Evolutionary conservation across 1,140 invertebrate genomes (phyloP).

Genomic region (Aphaenogaster ashmeadi): DNA sequence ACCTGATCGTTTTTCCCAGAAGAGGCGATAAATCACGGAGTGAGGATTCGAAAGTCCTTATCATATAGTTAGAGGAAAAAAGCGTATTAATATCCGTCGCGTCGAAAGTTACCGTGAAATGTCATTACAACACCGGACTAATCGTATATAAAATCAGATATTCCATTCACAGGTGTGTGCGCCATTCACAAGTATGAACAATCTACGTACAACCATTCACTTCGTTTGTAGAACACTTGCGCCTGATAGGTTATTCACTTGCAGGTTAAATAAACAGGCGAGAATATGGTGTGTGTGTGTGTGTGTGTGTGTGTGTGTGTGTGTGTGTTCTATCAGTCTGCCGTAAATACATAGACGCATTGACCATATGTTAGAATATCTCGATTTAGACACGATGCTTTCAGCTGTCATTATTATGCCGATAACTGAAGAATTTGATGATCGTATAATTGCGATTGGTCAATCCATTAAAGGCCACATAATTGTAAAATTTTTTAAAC

Average conservation of each 20-base stretch:
- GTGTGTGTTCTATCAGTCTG: constrained; percentile 12
- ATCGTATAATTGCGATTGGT: background rate
- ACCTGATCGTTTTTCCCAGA: background rate
- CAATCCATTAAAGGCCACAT: background rate
- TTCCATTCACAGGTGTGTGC: background rate
- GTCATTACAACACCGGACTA: background rate
- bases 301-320: no score
- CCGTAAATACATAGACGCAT: constrained; percentile 24
- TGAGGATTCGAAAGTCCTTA: constrained; percentile 15
- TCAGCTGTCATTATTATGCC: background rate
- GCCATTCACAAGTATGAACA: constrained; percentile 27
- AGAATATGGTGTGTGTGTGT: background rate
- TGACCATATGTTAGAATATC: background rate
- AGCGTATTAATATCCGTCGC: constrained; percentile 11
- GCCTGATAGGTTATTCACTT: constrained; percentile 24
- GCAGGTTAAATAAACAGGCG: constrained; percentile 24
- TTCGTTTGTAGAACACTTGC: constrained; percentile 12
- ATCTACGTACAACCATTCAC: constrained; percentile 40
- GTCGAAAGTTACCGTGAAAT: constrained; percentile 16
- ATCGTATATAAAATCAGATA: constrained; percentile 32
- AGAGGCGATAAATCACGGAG: constrained; percentile 2
- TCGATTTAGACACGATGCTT: background rate
- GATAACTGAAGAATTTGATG: background rate
- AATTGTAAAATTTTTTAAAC: background rate
- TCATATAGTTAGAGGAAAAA: constrained; percentile 1